Base-by-base conservation (phyloP, 1,140 invertebrate genomes). In the Caerostris darwini region DNA sequence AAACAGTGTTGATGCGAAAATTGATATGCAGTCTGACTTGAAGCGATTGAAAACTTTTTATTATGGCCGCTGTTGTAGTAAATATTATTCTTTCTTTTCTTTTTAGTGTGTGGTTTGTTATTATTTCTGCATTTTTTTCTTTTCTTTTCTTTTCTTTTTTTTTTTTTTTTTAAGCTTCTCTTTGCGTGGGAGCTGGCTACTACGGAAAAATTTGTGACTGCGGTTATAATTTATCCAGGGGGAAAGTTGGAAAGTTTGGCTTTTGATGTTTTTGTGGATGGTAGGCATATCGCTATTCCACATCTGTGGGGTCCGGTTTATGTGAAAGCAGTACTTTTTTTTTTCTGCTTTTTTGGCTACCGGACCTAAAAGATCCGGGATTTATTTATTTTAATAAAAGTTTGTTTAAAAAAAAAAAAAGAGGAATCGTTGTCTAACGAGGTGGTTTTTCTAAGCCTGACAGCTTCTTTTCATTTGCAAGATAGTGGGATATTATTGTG, bases 1-100 rank as follows among this genome's bases (percentile, higher is more conserved):
- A 90, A 90, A 77, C 56, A 59, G 88, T 77, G 88, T 90, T 90
- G 88, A 90, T 90, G 88, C 88, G 88, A 90, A 90, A 90, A 90
- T 90, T 90, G 88, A 90, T 90, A 90, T 67, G 67, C 34, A 17
- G 34, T 4, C 12, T 14, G 34, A 53, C 50, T 69, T 77, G 19
- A 12, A 10, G 69, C 34, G 69, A 87, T 50, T 61, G 85, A 87
- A 87, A 87, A 57, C 85, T 87, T 87, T 87, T 64, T 34, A 87
- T 87, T 85, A 85, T 8, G 56, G 69, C 69, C 69, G 69, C 14
- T 77, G 69, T 77, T 77, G 69, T 34, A 34, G 34, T 77, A 77
- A 77, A 77, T 77, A 77, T 77, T 14, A 77, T 17, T 58, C 82
- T 85, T 85, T 85, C 19, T 85, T 7, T 87, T 59, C 34, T 87